phyloP scores from a whole-genome alignment of 2,888 invertebrate species.

The Hyles lineata region DNA sequence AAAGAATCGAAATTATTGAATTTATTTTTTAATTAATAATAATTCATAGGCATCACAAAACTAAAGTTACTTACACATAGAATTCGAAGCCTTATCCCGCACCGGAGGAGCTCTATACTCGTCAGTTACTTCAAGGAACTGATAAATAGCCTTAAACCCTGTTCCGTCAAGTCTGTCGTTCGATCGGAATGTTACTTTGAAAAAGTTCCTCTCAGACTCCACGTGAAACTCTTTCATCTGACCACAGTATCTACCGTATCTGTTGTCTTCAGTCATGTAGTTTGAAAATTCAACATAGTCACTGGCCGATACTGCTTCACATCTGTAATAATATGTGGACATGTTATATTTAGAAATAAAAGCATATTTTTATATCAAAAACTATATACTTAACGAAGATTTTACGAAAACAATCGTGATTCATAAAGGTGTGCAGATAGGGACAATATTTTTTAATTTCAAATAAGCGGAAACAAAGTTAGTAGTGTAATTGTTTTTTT shows the following conservation, averaged over 20 bases:
- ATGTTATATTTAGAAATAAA: too few species aligned
- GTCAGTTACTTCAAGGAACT: constrained; percentile 91
- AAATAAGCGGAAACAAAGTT: too few species aligned
- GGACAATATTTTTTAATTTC: too few species aligned
- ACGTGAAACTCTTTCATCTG: constrained; percentile 91
- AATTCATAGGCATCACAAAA: too few species aligned
- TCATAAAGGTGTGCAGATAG: too few species aligned
- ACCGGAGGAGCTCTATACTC: constrained; percentile 76
- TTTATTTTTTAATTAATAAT: too few species aligned
- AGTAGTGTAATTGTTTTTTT: too few species aligned
- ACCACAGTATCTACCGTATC: constrained; percentile 95
- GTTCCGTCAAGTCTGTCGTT: constrained; percentile 97
- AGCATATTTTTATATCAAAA: too few species aligned
- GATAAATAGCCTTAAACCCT: constrained; percentile 96
- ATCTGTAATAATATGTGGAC: constrained; percentile 86
- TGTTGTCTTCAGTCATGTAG: constrained; percentile 94
- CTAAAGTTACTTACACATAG: constrained; percentile 60
- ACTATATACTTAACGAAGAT: too few species aligned
- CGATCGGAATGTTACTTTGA: constrained; percentile 96
- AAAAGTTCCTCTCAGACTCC: constrained; percentile 95
- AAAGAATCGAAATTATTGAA: too few species aligned
- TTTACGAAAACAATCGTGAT: too few species aligned
- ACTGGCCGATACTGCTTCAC: constrained; percentile 95
- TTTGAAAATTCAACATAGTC: constrained; percentile 99
- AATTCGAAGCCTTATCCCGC: constrained; percentile 68